Conservation (phyloP, 1,140 invertebrate species). For the Drosophila nannoptera region DNA sequence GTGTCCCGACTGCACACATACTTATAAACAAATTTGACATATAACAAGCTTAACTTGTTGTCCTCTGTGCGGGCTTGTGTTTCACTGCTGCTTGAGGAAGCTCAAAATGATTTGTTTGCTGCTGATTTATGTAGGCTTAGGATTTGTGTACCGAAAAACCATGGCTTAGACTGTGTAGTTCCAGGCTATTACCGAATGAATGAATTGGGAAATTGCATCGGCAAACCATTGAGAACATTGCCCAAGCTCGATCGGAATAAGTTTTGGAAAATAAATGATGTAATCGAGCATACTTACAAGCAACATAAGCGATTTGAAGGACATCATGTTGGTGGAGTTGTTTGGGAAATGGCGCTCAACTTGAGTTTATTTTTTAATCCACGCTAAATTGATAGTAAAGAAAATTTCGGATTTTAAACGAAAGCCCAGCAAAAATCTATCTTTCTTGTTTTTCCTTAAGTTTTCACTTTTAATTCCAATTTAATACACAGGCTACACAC, state of each 20-base stretch:
- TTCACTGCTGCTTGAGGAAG: slow-evolving; percentile 28
- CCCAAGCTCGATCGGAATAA: background rate
- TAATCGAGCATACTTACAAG: slow-evolving; percentile 63
- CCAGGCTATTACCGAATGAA: background rate
- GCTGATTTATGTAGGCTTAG: slow-evolving; percentile 66
- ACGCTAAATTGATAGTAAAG: slow-evolving; percentile 47
- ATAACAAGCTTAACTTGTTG: slow-evolving; percentile 68
- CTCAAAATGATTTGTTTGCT: slow-evolving; percentile 60
- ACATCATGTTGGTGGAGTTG: slow-evolving; percentile 60
- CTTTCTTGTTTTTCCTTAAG: background rate
- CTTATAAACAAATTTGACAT: slow-evolving; percentile 68
- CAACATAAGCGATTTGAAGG: slow-evolving; percentile 64
- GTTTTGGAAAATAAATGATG: background rate
- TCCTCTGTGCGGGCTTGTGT: slow-evolving; percentile 43
- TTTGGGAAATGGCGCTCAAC: slow-evolving; percentile 37
- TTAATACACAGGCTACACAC: slow-evolving; percentile 3
- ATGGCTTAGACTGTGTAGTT: background rate
- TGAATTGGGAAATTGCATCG: background rate
- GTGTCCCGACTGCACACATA: slow-evolving; percentile 29
- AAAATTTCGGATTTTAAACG: slow-evolving; percentile 21
- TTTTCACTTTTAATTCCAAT: slow-evolving; percentile 8
- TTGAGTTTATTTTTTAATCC: slow-evolving; percentile 31
- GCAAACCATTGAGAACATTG: too few species aligned
- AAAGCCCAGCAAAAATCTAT: slow-evolving; percentile 1
- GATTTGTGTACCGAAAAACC: slow-evolving; percentile 27